A percentile compares a stretch with the other conserved stretches of the same genome.
Conservation (phyloP, 2,113 vertebrate species). For the Oreocharis arfaki region DNA sequence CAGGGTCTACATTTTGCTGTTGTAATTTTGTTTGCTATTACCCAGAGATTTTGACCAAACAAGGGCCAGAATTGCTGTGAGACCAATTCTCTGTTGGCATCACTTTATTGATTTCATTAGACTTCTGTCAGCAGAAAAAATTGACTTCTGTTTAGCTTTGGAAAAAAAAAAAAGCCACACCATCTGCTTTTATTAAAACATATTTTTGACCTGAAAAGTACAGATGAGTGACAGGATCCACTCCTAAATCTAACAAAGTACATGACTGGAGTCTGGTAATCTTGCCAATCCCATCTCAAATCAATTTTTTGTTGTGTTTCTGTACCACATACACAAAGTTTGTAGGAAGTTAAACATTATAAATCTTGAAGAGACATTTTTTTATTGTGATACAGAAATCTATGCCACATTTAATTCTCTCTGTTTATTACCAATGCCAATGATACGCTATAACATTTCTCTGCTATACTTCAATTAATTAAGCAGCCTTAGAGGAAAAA, state of each 20-base stretch:
- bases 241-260: not conserved
- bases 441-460: not conserved
- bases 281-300: not conserved
- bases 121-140: not conserved
- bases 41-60: not conserved
- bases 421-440: not conserved
- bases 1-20: not conserved
- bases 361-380: not conserved
- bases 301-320: not conserved
- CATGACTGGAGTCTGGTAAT: not conserved
- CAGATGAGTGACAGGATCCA: not conserved
- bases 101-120: not conserved
- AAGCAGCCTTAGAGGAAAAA: not conserved
- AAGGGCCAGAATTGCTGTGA: not conserved
- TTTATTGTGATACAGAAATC: not conserved
- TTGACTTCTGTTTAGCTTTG: not conserved
- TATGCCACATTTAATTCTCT: not conserved
- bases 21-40: not conserved
- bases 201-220: not conserved
- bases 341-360: not conserved
- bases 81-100: not conserved
- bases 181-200: conserved; percentile 7
- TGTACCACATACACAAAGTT: not conserved
- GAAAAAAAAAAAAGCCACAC: not conserved
- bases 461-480: not conserved